Conservation (phyloP, 2,797 vertebrate genomes). For the Rhadinocentrus ornatus region DNA sequence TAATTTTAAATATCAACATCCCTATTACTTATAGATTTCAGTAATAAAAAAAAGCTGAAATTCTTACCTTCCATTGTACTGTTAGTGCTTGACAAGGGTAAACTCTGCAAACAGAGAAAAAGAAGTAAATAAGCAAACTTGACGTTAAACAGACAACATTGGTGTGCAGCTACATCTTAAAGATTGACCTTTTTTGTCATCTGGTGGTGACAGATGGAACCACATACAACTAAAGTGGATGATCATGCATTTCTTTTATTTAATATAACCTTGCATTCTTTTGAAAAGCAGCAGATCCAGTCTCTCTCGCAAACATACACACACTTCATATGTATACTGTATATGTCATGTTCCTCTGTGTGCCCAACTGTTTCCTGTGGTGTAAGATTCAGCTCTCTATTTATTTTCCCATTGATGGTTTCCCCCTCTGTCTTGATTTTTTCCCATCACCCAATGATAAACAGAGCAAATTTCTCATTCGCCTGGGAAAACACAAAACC, state of each 20-base stretch:
- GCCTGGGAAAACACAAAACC: conserved; percentile 76
- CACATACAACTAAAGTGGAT: no score
- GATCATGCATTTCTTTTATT: conserved; percentile 14
- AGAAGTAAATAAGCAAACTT: background rate
- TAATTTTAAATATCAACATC: background rate
- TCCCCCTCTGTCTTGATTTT: conserved; percentile 70
- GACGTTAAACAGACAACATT: background rate
- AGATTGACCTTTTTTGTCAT: no score
- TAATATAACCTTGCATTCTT: no score
- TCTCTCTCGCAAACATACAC: no score
- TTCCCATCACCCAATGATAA: conserved; percentile 78
- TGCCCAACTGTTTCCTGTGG: conserved; percentile 78
- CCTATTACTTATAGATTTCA: background rate
- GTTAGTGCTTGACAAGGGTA: conserved; percentile 64
- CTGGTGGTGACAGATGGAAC: no score
- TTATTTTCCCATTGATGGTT: conserved; percentile 78
- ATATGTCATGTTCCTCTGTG: conserved; percentile 46
- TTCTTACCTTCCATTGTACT: conserved; percentile 79
- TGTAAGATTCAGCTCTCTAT: conserved; percentile 74
- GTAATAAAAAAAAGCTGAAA: conserved; percentile 2
- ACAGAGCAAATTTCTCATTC: conserved; percentile 75
- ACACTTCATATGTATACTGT: background rate
- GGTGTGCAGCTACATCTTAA: no score
- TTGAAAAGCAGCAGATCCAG: no score
- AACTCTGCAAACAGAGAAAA: conserved; percentile 74